These are phyloP conservation scores for Mechanitis mazaeus DNA, from an alignment of 2,888 invertebrate species.

Conservation along the genomic window DNA sequence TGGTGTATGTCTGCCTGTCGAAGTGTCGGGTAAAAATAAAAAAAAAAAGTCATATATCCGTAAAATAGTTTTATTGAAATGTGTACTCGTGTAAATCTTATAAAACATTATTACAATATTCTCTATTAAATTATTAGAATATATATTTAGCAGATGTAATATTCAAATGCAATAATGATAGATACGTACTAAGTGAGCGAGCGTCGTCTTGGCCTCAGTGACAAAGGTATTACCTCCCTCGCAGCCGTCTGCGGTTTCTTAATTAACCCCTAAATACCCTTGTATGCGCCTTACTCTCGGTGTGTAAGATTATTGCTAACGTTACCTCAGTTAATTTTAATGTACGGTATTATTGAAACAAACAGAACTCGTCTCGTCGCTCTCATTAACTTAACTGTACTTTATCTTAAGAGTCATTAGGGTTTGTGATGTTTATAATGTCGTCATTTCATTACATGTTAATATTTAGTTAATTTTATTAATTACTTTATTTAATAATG, in stretches of 20 bases:
- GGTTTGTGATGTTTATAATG: conserved; percentile 24
- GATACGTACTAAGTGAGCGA: conserved; percentile 36
- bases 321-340: conserved; percentile 69
- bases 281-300: conserved; percentile 52
- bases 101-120: too few relatives aligned
- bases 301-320: conserved; percentile 67
- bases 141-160: conserved; percentile 25
- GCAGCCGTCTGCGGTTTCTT: conserved; percentile 68
- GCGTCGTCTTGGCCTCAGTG: conserved; percentile 55
- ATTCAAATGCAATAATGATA: conserved; percentile 43
- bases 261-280: conserved; percentile 74
- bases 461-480: not conserved
- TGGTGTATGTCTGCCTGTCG: too few relatives aligned
- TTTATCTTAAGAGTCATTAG: conserved; percentile 32
- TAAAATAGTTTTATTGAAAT: too few relatives aligned
- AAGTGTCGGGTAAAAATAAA: too few relatives aligned
- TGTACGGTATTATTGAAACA: conserved; percentile 66
- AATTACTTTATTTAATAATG: not conserved
- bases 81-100: too few relatives aligned
- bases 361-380: conserved; percentile 48
- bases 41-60: too few relatives aligned
- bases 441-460: conserved; percentile 6
- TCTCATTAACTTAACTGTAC: conserved; percentile 47
- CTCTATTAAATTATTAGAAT: not conserved
- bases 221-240: conserved; percentile 66